Evolutionary conservation across 35 echinoderm and acorn worm genomes (phyloP).

Genomic region (Lytechinus pictus): DNA sequence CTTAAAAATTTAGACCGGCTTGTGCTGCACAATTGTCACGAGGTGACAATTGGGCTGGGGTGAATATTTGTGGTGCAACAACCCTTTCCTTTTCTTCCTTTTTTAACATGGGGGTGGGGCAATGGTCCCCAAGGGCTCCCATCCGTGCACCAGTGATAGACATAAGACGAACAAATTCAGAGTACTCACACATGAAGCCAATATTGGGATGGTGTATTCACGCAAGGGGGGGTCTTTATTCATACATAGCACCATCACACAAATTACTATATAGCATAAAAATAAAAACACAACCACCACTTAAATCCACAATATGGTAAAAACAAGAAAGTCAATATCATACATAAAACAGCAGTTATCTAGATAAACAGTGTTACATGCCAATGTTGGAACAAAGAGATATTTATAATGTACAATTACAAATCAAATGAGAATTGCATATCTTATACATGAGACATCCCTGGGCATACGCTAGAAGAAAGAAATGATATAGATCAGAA

Average conservation of each 20-base stretch:
- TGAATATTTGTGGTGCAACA: too few relatives aligned
- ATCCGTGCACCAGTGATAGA: too few relatives aligned
- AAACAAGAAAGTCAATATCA: background rate
- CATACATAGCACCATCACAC: background rate
- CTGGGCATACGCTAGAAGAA: background rate
- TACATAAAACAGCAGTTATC: background rate
- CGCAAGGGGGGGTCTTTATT: background rate
- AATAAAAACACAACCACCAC: slow-evolving; percentile 12
- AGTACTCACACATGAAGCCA: background rate
- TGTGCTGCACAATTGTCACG: too few relatives aligned
- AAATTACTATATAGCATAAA: background rate
- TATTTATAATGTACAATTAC: background rate
- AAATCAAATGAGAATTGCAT: background rate
- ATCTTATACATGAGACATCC: background rate
- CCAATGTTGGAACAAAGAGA: background rate
- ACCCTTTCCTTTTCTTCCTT: too few relatives aligned
- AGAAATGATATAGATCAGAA: too few relatives aligned
- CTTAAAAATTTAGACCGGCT: too few relatives aligned
- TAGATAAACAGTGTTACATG: background rate
- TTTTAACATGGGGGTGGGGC: too few relatives aligned
- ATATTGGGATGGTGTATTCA: background rate
- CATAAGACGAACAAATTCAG: background rate
- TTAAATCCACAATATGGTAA: background rate
- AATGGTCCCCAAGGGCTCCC: too few relatives aligned
- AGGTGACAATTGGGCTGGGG: too few relatives aligned